Conservation (phyloP, 2,113 vertebrate genomes). For the Xiphias gladius region DNA sequence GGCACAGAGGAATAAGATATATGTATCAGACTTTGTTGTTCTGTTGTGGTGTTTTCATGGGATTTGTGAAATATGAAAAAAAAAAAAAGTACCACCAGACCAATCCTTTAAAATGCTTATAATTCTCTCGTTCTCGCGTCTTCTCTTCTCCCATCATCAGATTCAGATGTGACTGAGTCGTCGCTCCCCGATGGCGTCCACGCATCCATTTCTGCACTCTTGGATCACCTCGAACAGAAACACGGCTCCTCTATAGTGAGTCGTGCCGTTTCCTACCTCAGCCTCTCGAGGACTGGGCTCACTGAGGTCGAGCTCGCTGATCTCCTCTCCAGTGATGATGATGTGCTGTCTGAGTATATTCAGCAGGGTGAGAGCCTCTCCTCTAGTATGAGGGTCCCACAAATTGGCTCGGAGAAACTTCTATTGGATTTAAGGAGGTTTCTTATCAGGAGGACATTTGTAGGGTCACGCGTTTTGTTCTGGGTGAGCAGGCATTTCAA, state of each 20-base stretch:
- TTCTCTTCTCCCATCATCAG: constrained; percentile 39
- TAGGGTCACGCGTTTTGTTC: constrained; percentile 72
- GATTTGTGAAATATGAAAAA: neutral
- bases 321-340: constrained; percentile 78
- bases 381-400: constrained; percentile 68
- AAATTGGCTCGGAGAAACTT: constrained; percentile 80
- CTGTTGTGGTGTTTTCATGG: neutral
- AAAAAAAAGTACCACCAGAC: too few relatives aligned
- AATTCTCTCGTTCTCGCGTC: neutral
- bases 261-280: constrained; percentile 78
- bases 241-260: constrained; percentile 75
- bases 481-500: constrained; percentile 85
- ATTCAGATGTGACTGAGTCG: constrained; percentile 79
- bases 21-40: too few relatives aligned
- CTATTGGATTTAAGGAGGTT: constrained; percentile 81
- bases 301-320: constrained; percentile 82
- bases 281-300: constrained; percentile 81
- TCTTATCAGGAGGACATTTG: constrained; percentile 69
- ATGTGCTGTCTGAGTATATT: constrained; percentile 58
- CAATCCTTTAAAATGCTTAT: neutral
- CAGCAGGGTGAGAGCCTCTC: constrained; percentile 6
- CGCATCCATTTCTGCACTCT: constrained; percentile 75
- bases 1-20: too few relatives aligned
- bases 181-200: constrained; percentile 78
- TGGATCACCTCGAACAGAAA: constrained; percentile 81